phyloP scores from a whole-genome alignment of 2,113 vertebrate genomes.

The Chaetodon trifascialis region DNA sequence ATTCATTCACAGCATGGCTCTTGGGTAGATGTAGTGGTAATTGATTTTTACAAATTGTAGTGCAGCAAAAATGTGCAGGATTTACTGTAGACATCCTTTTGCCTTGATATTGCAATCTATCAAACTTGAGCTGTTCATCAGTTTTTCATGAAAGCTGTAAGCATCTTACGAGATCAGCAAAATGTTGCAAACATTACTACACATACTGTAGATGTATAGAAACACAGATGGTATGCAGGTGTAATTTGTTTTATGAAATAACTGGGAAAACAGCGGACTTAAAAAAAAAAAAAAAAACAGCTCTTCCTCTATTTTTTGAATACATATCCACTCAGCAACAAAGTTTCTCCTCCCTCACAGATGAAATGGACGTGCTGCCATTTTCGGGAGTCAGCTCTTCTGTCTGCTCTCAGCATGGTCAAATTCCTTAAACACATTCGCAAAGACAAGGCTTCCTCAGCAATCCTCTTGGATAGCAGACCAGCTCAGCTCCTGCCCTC shows the following conservation, averaged over 20 bases:
- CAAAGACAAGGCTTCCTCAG: constrained; percentile 78
- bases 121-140: constrained; percentile 41
- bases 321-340: constrained; percentile 71
- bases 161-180: constrained; percentile 61
- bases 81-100: constrained; percentile 43
- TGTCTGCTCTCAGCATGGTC: constrained; percentile 67
- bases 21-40: constrained; percentile 59
- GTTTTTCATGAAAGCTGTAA: constrained; percentile 45
- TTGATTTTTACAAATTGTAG: constrained; percentile 72
- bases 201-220: constrained; percentile 1
- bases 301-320: constrained; percentile 45
- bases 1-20: constrained; percentile 64
- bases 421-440: constrained; percentile 73
- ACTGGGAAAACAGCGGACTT: constrained; percentile 19
- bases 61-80: constrained; percentile 26
- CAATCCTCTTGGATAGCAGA: constrained; percentile 63
- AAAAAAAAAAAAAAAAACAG: constrained; percentile 12
- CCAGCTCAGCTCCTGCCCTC: constrained; percentile 70
- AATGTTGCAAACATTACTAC: constrained; percentile 28
- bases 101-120: constrained; percentile 57
- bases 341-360: constrained; percentile 53
- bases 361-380: constrained; percentile 62
- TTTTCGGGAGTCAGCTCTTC: constrained; percentile 73
- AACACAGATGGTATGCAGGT: constrained; percentile 25
- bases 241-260: constrained; percentile 66